Evolutionary conservation across 2,113 vertebrate genomes (phyloP), one percentile per base, ranked within the genome.

Genomic region (Myotis yumanensis): DNA sequence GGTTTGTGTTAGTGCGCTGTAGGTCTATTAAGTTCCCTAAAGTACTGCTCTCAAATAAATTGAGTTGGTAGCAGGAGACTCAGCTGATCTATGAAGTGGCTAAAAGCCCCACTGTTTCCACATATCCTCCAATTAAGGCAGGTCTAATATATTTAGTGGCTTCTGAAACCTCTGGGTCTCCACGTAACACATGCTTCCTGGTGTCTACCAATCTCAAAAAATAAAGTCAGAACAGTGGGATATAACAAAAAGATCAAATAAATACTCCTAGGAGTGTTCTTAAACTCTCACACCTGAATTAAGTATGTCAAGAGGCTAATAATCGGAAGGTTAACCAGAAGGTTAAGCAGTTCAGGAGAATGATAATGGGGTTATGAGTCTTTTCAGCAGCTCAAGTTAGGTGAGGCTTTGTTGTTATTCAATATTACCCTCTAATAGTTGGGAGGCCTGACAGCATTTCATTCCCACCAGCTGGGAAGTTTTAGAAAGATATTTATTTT

Each of bases 301-400:
- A 96, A 86, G 28, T 66, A 85, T 81, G 86, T 89, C 97, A 96
- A 43, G 85, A 86, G 84, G 90, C 88, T 95, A 93, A 97, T 86
- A 93, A 92, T 80, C 92, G 80, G 89, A 96, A 94, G 95, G 94
- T 90, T 96, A 93, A 88, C 90, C 76, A 93, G 87, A 94, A 91
- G 77, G 86, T 77, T 95, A 95, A 92, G 69, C 77, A 95, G 92
- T 95, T 95, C 86, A 89, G 87, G 87, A 93, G 79, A 86, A 92
- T 46, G 93, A 91, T 93, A 96, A 96, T 80, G 51, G 84, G 64
- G 81, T 95, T 96, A 80, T 46, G 20, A 94, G 87, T 73, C 35
- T 95, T 97, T 92, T 96, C 91, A 94, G 89, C 93, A 96, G 87
- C 85, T 94, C 85, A 94, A 94, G 97, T 94, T 95, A 95, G 94